Evolutionary conservation across 2,113 vertebrate species (phyloP).

Genomic region (Trogon surrucura): DNA sequence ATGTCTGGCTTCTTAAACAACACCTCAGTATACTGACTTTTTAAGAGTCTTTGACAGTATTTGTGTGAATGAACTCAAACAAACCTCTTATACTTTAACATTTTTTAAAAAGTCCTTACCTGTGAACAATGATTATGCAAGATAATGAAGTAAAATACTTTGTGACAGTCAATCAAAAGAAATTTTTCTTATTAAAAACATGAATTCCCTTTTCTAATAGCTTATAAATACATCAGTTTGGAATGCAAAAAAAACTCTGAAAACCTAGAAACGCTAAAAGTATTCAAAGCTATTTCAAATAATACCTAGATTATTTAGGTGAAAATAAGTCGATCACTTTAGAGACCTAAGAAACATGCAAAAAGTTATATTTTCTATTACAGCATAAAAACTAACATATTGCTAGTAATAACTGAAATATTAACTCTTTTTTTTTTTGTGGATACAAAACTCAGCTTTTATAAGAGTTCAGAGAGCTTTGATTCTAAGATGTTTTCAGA

Average conservation of each 20-base stretch:
- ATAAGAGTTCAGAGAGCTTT: not conserved
- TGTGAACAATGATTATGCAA: not conserved
- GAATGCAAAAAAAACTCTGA: not conserved
- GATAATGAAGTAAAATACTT: not conserved
- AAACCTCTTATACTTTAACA: not conserved
- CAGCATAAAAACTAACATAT: not conserved
- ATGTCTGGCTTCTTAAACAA: not conserved
- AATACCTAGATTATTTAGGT: not conserved
- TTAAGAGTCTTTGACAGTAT: not conserved
- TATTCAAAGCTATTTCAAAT: not conserved
- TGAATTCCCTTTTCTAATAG: not conserved
- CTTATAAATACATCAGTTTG: not conserved
- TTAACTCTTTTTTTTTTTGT: not conserved
- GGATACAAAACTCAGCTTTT: not conserved
- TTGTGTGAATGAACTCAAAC: not conserved
- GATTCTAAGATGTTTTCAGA: not conserved
- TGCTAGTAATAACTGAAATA: not conserved
- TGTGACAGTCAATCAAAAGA: not conserved
- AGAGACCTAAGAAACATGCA: not conserved
- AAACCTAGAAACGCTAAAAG: not conserved
- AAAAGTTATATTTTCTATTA: not conserved
- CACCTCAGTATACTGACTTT: not conserved
- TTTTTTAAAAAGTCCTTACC: not conserved
- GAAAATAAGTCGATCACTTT: not conserved
- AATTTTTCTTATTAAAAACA: not conserved